These are phyloP conservation scores for Mesocricetus auratus DNA, from an alignment of 2,113 vertebrate genomes.

Conservation along the genomic window DNA sequence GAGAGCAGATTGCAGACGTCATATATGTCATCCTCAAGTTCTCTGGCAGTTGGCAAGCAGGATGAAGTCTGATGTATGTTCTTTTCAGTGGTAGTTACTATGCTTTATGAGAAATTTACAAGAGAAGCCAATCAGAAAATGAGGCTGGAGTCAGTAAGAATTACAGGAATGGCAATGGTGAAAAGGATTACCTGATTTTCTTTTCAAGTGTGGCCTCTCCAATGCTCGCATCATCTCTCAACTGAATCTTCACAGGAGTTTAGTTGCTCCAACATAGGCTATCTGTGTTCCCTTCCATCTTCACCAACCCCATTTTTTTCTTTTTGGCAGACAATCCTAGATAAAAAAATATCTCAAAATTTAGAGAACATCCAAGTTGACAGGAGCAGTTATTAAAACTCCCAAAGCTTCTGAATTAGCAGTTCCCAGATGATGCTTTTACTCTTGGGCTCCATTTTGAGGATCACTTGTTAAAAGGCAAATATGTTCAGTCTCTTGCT, in stretches of 20 bases:
- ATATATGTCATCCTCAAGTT: not conserved
- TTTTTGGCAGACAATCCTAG: not conserved
- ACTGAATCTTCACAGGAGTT: slow-evolving; percentile 19
- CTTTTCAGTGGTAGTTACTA: slow-evolving; percentile 14
- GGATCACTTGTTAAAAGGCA: not conserved
- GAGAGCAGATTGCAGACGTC: not conserved
- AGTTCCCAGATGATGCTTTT: not conserved
- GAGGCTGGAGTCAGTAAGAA: not conserved
- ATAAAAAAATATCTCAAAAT: slow-evolving; percentile 14
- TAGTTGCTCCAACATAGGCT: not conserved
- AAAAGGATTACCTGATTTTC: slow-evolving; percentile 43
- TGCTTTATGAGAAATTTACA: slow-evolving; percentile 17
- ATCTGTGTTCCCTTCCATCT: not conserved
- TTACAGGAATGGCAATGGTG: not conserved
- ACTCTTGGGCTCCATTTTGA: not conserved
- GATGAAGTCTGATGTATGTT: not conserved
- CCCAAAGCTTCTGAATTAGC: not conserved
- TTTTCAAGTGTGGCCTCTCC: slow-evolving; percentile 26
- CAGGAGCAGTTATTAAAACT: not conserved
- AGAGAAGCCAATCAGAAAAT: slow-evolving; percentile 30
- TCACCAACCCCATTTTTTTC: not conserved
- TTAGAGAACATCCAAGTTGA: not conserved
- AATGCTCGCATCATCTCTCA: not conserved
- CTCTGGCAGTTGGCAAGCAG: not conserved
- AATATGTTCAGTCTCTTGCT: not conserved